Percentiles rank a stretch among this genome's conserved stretches.
Conservation (phyloP, 2,113 vertebrate species). For the Bubo scandiacus region DNA sequence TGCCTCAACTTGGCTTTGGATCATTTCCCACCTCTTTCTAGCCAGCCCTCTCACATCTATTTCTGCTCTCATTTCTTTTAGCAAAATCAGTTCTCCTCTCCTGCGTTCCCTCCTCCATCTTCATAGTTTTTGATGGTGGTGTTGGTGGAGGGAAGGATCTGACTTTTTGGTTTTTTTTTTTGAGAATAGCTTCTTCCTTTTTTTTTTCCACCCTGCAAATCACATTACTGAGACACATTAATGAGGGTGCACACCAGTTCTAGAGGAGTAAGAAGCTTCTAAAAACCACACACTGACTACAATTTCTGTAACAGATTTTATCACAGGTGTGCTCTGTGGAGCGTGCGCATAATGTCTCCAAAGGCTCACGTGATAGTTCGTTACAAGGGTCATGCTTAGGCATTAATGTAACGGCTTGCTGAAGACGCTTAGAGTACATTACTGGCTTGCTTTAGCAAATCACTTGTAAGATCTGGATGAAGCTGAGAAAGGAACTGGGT, state of each 20-base stretch:
- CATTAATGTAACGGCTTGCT: not conserved
- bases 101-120: not conserved
- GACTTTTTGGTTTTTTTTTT: not conserved
- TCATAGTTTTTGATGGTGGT: not conserved
- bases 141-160: not conserved
- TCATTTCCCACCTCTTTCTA: not conserved
- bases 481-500: not conserved
- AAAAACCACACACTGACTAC: accelerated
- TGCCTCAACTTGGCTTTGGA: not conserved
- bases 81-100: not conserved
- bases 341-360: not conserved
- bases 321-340: not conserved
- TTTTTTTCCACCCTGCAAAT: not conserved
- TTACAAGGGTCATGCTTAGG: not conserved
- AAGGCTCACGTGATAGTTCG: not conserved
- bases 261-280: not conserved
- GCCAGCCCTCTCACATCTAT: accelerated
- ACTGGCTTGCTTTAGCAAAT: not conserved
- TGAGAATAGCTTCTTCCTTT: not conserved
- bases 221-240: not conserved
- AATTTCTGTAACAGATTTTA: not conserved
- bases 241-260: not conserved
- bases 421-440: not conserved
- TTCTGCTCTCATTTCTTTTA: not conserved
- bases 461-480: not conserved